Conservation (phyloP, 2,888 invertebrate species). For the Dione juno region DNA sequence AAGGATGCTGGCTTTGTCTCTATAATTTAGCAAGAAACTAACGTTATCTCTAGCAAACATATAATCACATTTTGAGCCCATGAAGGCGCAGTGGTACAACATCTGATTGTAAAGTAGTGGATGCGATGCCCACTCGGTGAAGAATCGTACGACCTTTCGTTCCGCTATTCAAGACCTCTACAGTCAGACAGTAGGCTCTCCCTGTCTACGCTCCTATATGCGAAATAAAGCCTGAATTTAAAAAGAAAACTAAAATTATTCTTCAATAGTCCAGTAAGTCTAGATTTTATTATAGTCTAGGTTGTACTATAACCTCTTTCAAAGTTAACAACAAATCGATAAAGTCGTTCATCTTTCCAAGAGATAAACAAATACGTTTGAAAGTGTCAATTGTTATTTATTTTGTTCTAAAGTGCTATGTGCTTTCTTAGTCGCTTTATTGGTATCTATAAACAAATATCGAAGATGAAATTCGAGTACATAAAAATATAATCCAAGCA, state of each 20-base stretch:
- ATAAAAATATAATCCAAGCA: constrained; percentile 2
- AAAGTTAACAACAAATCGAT: constrained; percentile 1
- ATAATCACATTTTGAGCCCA: no score
- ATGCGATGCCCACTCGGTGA: no score
- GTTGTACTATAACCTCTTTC: background rate
- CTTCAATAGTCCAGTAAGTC: background rate
- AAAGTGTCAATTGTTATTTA: constrained; percentile 20
- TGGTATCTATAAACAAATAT: background rate
- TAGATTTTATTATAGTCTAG: no score
- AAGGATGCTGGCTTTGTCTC: no score
- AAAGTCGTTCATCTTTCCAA: background rate
- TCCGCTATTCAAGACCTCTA: no score
- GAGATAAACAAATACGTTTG: constrained; percentile 18
- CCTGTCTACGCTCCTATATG: no score
- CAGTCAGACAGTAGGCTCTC: no score
- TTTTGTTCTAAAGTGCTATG: constrained; percentile 14
- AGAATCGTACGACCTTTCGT: no score
- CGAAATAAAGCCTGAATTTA: background rate
- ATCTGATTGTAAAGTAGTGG: no score
- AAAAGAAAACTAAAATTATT: background rate
- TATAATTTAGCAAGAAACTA: no score
- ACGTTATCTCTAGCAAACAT: no score
- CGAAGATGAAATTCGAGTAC: background rate
- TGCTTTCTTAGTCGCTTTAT: background rate
- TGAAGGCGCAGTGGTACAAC: no score